Conservation (phyloP, 2,888 invertebrate genomes). For the Panzeria rudis region DNA sequence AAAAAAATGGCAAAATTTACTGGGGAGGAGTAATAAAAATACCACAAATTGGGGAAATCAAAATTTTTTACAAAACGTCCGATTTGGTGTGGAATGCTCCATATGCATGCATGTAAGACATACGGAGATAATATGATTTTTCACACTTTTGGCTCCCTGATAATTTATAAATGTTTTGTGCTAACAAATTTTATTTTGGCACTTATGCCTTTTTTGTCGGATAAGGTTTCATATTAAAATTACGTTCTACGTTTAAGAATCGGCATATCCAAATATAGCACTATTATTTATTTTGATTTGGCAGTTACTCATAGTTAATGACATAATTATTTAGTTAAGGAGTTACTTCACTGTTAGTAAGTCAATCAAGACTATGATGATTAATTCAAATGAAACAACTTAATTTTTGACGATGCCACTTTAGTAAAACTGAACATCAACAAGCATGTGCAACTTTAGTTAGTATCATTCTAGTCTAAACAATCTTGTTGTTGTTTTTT, state of each 20-base stretch:
- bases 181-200: too few relatives aligned
- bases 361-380: background rate
- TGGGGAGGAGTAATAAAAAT: too few relatives aligned
- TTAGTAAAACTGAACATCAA: background rate
- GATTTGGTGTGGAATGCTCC: too few relatives aligned
- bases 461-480: background rate
- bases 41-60: too few relatives aligned
- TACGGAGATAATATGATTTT: too few relatives aligned
- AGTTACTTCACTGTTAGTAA: background rate
- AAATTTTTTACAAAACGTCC: too few relatives aligned
- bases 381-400: constrained; percentile 1
- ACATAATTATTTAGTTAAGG: background rate
- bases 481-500: background rate
- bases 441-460: background rate
- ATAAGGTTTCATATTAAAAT: background rate
- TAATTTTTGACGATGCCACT: background rate
- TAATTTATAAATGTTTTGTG: background rate
- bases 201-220: too few relatives aligned
- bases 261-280: background rate
- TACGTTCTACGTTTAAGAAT: background rate
- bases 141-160: too few relatives aligned
- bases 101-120: too few relatives aligned
- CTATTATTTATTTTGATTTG: background rate
- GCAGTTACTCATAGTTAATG: background rate
- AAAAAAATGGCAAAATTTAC: too few relatives aligned